These are phyloP conservation scores for Elgaria multicarinata DNA, from an alignment of 2,113 vertebrate genomes.

Conservation along the genomic window DNA sequence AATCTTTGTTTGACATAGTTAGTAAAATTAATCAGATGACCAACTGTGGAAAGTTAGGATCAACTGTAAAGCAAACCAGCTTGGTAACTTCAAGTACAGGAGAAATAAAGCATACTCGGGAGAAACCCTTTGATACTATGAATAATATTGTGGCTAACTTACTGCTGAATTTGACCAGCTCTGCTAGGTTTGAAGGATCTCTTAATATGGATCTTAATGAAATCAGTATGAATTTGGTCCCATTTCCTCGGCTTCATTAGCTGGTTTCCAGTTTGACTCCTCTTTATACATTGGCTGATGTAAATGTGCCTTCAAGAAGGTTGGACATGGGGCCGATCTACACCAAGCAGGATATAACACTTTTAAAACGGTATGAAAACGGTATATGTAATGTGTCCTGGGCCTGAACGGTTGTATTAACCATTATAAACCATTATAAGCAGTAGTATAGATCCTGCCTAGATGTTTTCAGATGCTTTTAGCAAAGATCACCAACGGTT, in stretches of 20 bases:
- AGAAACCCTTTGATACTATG: slow-evolving; percentile 95
- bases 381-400: too few species aligned
- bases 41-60: slow-evolving; percentile 78
- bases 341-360: too few species aligned
- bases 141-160: slow-evolving; percentile 97
- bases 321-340: too few species aligned
- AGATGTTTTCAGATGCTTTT: too few species aligned
- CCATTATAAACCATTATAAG: too few species aligned
- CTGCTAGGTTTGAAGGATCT: slow-evolving; percentile 94
- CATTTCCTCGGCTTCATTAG: slow-evolving; percentile 94
- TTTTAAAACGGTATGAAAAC: too few species aligned
- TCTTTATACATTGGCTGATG: slow-evolving; percentile 88
- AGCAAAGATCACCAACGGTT: too few species aligned
- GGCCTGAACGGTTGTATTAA: too few species aligned
- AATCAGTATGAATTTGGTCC: slow-evolving; percentile 97
- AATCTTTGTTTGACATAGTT: slow-evolving; percentile 93
- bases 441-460: too few species aligned
- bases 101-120: slow-evolving; percentile 62
- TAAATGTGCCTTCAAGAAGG: slow-evolving; percentile 88
- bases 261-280: slow-evolving; percentile 93
- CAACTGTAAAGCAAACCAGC: slow-evolving; percentile 81
- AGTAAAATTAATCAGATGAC: slow-evolving; percentile 89
- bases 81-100: slow-evolving; percentile 84
- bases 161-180: slow-evolving; percentile 93
- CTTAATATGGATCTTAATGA: slow-evolving; percentile 99